These are phyloP conservation scores for Baryphthengus martii DNA, from an alignment of 2,113 vertebrate species.

Conservation along the genomic window DNA sequence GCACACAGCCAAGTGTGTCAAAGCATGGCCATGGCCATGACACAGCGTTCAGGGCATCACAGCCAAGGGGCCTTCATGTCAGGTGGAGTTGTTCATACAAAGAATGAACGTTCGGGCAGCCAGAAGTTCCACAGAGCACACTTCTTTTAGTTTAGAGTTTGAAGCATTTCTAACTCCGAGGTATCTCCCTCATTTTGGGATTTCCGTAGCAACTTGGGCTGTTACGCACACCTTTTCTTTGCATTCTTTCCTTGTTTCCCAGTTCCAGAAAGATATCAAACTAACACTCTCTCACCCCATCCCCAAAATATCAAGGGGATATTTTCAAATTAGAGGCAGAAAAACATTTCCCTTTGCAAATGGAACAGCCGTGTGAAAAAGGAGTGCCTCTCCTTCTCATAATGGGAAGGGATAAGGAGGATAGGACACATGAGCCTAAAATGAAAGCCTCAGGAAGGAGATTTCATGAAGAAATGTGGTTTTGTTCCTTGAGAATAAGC, in stretches of 20 bases:
- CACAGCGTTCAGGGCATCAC: background rate
- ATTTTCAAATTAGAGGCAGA: slow-evolving; percentile 10
- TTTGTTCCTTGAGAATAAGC: slow-evolving; percentile 33
- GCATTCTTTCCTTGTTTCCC: background rate
- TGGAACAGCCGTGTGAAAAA: background rate
- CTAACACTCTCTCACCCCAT: background rate
- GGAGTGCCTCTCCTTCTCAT: background rate
- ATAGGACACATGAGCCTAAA: background rate
- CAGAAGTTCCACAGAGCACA: background rate
- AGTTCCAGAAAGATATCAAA: slow-evolving; percentile 3
- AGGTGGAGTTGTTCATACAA: background rate
- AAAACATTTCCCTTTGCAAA: background rate
- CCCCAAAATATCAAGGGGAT: background rate
- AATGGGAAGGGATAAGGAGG: background rate
- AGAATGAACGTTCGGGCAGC: background rate
- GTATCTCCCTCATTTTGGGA: background rate
- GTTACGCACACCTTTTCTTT: background rate
- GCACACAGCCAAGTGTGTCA: fast-evolving
- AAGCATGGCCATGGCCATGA: background rate
- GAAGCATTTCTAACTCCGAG: background rate
- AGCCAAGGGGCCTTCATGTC: background rate
- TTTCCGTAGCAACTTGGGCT: background rate
- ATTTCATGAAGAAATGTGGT: background rate
- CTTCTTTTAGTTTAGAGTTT: background rate
- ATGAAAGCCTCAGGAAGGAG: slow-evolving; percentile 1